Evolutionary conservation across 2,113 vertebrate species (phyloP).

Genomic region (Nymphicus hollandicus): DNA sequence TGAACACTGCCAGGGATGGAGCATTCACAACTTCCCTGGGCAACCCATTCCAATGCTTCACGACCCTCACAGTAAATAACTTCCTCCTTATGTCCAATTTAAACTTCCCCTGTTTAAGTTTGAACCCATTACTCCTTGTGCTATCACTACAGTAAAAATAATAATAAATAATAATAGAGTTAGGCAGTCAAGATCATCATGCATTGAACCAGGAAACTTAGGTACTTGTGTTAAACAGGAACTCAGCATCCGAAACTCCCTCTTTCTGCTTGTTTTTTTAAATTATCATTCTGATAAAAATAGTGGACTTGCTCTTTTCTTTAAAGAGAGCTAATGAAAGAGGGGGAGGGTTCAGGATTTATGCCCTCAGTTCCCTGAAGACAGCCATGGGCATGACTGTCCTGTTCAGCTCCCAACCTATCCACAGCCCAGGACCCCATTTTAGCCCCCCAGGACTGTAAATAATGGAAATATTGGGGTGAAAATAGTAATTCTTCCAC

Average conservation of each 20-base stretch:
- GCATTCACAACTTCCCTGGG: too few relatives aligned
- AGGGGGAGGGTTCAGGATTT: not conserved
- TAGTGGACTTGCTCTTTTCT: not conserved
- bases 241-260: accelerated
- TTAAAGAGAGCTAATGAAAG: not conserved
- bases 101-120: too few relatives aligned
- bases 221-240: not conserved
- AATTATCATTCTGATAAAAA: not conserved
- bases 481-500: not conserved
- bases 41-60: too few relatives aligned
- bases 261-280: not conserved
- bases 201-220: not conserved
- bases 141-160: too few relatives aligned
- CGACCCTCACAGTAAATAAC: too few relatives aligned
- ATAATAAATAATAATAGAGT: too few relatives aligned
- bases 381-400: not conserved
- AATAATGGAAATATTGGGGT: not conserved
- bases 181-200: not conserved
- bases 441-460: not conserved
- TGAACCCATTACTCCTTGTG: too few relatives aligned
- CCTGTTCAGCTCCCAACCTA: not conserved
- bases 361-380: not conserved
- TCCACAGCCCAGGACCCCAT: not conserved
- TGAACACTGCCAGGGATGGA: too few relatives aligned
- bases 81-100: too few relatives aligned